These are phyloP conservation scores for Mactra quadrangularis DNA, from an alignment of 1,140 invertebrate species.

Conservation along the genomic window DNA sequence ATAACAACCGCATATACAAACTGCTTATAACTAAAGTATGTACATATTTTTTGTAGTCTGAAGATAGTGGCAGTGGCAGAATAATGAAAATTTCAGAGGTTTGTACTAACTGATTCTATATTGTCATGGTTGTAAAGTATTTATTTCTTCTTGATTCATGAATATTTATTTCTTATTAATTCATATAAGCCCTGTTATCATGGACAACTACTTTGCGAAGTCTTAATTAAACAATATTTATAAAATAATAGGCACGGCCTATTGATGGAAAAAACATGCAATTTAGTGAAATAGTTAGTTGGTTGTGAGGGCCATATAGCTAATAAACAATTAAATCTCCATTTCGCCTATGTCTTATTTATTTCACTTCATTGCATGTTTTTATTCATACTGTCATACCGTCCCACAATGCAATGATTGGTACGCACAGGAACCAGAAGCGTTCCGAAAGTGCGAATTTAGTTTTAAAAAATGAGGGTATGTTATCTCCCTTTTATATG, in stretches of 20 bases:
- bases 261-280: no score
- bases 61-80: not conserved
- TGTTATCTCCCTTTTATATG: no score
- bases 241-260: no score
- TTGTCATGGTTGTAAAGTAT: not conserved
- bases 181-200: not conserved
- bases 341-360: not conserved
- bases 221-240: not conserved
- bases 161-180: not conserved
- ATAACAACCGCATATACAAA: no score
- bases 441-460: no score
- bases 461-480: no score
- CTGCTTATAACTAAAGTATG: not conserved
- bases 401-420: no score
- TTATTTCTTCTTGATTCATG: not conserved
- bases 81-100: constrained; percentile 45
- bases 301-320: no score
- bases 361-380: not conserved
- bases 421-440: no score
- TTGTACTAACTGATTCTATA: not conserved
- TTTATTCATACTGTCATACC: no score
- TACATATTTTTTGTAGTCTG: not conserved
- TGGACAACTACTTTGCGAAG: not conserved
- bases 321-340: no score
- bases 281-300: no score